Evolutionary conservation across 2,113 vertebrate species (phyloP), one percentile per base, ranked within the genome.

Genomic region (Argyrosomus japonicus): DNA sequence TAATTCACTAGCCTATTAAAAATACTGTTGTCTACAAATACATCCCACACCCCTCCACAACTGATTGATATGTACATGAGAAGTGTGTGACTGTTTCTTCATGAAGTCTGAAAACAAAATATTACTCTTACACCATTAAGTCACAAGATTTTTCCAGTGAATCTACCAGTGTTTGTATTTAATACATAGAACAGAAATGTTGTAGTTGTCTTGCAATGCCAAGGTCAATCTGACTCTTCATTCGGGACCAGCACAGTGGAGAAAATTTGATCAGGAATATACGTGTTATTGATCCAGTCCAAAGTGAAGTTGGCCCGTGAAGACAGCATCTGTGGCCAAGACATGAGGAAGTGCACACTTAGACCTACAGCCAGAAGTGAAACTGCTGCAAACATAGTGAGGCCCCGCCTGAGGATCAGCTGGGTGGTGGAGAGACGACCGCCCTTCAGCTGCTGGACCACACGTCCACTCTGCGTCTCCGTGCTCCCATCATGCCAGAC

Each of bases 371-470:
- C 86, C 10, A 96, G 90, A 8, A 94, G 70, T 18, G 77, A 58
- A 29, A 93, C 36, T 5, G 89, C 89, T 9, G 72, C 89, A 17
- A 94, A 80, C 36, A 85, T 15, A 40, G 81, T 77, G 71, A 95
- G 74, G 45, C 95, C 94, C 83, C 95, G 88, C 11, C 93, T 86
- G 82, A 96, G 19, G 36, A 96, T 23, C 83, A 96, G 90, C 91
- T 95, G 94, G 32, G 83, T 53, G 13, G 84, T 71, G 19, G 95
- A 93, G 45, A 95, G 93, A 57, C 2, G 73, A 4, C 40, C 32
- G 18, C 8, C 61, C 18, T 67, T 72, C 57, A 58, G 32, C 43
- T 58, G 76, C 75, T 50, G 69, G 29, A 36, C 50, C 27, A 15
- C 62, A 60, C 43, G 71, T 23, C 1, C 83, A 15, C 56, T 48